Conservation (phyloP, 2,113 vertebrate species). For the Alces alces region DNA sequence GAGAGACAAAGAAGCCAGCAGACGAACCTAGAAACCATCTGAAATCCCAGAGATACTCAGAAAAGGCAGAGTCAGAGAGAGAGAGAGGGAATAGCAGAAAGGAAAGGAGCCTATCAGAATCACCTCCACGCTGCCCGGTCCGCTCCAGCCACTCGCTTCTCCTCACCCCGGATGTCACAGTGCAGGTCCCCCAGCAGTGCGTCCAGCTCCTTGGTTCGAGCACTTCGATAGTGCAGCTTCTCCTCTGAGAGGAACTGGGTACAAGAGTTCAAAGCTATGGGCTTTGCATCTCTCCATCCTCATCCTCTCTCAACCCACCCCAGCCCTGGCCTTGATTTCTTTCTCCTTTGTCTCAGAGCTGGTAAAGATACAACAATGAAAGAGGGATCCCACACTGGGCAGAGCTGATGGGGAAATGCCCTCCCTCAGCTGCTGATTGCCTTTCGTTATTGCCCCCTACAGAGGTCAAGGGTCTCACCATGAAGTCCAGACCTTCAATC, state of each 20-base stretch:
- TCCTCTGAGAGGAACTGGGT: slow-evolving; percentile 91
- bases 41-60: not conserved
- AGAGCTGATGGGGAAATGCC: not conserved
- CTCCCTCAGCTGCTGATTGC: not conserved
- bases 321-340: not conserved
- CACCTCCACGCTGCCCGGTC: not conserved
- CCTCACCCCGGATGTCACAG: slow-evolving; percentile 87
- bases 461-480: slow-evolving; percentile 78
- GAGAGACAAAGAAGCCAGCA: not conserved
- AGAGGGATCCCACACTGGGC: not conserved
- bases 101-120: not conserved
- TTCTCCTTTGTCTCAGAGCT: not conserved
- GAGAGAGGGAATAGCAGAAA: not conserved
- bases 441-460: not conserved
- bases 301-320: not conserved
- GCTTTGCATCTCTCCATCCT: not conserved
- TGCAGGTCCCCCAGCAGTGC: slow-evolving; percentile 92
- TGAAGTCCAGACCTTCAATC: slow-evolving; percentile 94
- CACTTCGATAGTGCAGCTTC: slow-evolving; percentile 93
- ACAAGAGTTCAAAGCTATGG: not conserved
- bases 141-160: not conserved
- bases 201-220: slow-evolving; percentile 93
- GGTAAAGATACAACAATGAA: not conserved
- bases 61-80: not conserved
- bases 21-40: not conserved